These are phyloP conservation scores for Macrosoma leucophasiata DNA, from an alignment of 2,888 invertebrate species.

Conservation along the genomic window DNA sequence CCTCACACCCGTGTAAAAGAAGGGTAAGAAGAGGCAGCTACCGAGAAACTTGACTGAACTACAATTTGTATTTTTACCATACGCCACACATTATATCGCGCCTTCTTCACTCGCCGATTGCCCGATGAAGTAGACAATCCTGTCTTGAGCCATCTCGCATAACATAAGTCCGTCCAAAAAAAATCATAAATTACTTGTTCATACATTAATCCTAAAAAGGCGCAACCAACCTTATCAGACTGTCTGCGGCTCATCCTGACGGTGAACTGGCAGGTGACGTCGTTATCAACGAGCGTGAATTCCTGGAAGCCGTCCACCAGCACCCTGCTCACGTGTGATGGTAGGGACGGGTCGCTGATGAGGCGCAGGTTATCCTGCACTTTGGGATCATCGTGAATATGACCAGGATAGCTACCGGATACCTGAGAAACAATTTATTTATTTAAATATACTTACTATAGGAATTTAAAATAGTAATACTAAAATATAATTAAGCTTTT, in stretches of 20 bases:
- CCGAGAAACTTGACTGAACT: too few species aligned
- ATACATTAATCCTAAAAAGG: too few species aligned
- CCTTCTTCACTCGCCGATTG: too few species aligned
- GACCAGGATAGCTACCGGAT: constrained; percentile 43
- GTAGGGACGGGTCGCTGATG: constrained; percentile 53
- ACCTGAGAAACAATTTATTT: constrained; percentile 31
- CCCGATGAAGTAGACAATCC: too few species aligned
- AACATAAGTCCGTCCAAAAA: too few species aligned
- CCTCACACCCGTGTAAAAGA: too few species aligned
- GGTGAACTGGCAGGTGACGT: constrained; percentile 54
- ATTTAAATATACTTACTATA: background rate
- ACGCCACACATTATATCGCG: too few species aligned
- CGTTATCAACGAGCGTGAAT: constrained; percentile 49
- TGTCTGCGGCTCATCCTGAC: constrained; percentile 36
- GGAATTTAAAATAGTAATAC: background rate
- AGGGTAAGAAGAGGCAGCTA: too few species aligned
- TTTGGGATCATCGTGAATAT: constrained; percentile 50
- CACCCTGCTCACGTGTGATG: constrained; percentile 42
- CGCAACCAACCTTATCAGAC: constrained; percentile 43
- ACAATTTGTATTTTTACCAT: too few species aligned
- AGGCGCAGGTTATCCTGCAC: constrained; percentile 53
- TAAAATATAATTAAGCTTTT: too few species aligned
- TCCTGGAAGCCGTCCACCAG: constrained; percentile 49
- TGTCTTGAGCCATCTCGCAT: too few species aligned
- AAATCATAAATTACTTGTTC: too few species aligned